A percentile compares a stretch with the other conserved stretches of the same genome.
These are phyloP conservation scores for Sardina pilchardus DNA, from an alignment of 2,113 vertebrate genomes.

Conservation along the genomic window DNA sequence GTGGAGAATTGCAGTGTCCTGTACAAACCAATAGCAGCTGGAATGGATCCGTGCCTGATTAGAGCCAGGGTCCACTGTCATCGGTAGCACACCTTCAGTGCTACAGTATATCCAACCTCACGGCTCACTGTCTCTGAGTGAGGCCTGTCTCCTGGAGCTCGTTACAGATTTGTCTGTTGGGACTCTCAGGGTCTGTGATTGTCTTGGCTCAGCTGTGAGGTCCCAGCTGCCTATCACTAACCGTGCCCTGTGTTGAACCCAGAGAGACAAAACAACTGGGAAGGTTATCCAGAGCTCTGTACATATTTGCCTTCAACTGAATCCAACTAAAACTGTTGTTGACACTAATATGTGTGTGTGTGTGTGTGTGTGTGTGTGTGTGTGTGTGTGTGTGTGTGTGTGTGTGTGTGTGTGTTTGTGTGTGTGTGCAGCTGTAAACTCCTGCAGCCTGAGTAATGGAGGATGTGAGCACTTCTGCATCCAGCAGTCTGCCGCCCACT, in stretches of 20 bases:
- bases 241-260: background rate
- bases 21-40: no score
- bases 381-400: background rate
- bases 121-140: no score
- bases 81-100: no score
- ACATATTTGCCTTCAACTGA: no score
- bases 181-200: background rate
- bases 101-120: no score
- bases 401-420: background rate
- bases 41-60: no score
- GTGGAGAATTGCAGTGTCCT: background rate
- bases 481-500: slow-evolving; percentile 77
- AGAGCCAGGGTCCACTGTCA: no score
- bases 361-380: no score
- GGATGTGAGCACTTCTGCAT: slow-evolving; percentile 89
- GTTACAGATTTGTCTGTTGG: background rate
- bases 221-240: background rate
- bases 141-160: no score
- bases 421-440: slow-evolving; percentile 71
- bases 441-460: slow-evolving; percentile 82
- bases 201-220: background rate
- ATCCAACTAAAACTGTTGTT: no score
- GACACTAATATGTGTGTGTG: no score
- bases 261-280: background rate
- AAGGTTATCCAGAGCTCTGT: no score